phyloP scores from a whole-genome alignment of 1,140 invertebrate species.

The Bemisia tabaci region DNA sequence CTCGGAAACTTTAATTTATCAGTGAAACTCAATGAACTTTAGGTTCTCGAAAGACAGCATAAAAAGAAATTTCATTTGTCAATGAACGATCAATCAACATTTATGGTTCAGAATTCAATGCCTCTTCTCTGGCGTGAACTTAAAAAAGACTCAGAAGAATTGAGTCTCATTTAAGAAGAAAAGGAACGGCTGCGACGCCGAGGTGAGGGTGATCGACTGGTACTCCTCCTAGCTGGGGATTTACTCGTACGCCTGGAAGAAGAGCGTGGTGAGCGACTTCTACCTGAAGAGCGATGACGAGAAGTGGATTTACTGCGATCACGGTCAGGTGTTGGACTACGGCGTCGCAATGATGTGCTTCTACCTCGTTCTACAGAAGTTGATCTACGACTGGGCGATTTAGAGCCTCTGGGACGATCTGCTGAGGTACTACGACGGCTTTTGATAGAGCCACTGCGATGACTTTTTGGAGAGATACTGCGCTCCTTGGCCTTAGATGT shows the following conservation, averaged over 20 bases:
- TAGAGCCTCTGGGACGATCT: not conserved
- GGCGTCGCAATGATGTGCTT: not conserved
- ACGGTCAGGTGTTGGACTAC: conserved; percentile 2
- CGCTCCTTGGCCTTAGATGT: not conserved
- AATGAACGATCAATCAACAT: too few relatives aligned
- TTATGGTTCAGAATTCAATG: too few relatives aligned
- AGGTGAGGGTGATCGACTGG: conserved; percentile 7
- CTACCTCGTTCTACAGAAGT: not conserved
- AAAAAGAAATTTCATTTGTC: too few relatives aligned
- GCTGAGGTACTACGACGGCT: not conserved
- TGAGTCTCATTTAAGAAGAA: not conserved
- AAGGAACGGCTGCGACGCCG: not conserved
- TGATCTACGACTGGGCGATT: not conserved
- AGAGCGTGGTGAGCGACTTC: not conserved
- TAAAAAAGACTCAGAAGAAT: too few relatives aligned
- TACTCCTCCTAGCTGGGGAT: not conserved
- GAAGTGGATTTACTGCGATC: conserved; percentile 3
- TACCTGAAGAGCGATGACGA: conserved; percentile 1
- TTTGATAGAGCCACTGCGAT: conserved; percentile 1
- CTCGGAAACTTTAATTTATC: too few relatives aligned
- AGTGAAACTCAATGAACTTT: too few relatives aligned
- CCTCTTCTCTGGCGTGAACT: too few relatives aligned
- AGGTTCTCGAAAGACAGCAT: too few relatives aligned
- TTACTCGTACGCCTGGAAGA: not conserved
- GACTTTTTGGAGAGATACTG: not conserved